Conservation (phyloP, 2,113 vertebrate genomes). For the Sturnus vulgaris region DNA sequence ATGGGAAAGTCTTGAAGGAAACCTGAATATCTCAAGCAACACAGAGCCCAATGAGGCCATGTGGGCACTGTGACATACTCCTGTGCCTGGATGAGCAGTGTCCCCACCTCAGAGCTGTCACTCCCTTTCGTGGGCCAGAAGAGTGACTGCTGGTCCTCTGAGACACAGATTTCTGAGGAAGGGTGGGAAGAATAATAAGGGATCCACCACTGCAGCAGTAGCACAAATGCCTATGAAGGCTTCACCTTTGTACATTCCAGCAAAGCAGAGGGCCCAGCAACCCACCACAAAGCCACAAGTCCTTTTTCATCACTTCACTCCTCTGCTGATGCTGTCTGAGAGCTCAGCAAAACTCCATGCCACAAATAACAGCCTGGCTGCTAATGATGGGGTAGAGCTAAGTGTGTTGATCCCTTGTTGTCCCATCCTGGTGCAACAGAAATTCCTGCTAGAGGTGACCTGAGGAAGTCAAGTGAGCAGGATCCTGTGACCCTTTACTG, state of each 20-base stretch:
- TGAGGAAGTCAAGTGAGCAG: neutral
- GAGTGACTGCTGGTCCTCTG: neutral
- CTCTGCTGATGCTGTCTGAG: neutral
- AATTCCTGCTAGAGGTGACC: neutral
- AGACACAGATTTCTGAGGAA: neutral
- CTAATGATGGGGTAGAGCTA: slow-evolving; percentile 1
- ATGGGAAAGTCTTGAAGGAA: neutral
- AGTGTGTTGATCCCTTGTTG: neutral
- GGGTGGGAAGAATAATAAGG: neutral
- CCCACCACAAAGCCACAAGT: neutral
- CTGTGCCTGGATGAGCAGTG: neutral
- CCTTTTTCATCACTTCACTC: neutral
- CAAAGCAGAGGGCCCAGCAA: neutral
- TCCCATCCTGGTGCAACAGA: neutral
- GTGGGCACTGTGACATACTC: neutral
- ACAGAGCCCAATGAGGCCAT: neutral
- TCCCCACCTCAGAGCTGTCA: neutral
- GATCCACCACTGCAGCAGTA: neutral
- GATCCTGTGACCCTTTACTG: neutral
- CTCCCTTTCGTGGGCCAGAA: neutral
- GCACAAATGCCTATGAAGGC: neutral
- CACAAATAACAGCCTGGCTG: slow-evolving; percentile 15
- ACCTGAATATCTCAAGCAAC: neutral
- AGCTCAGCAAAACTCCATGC: slow-evolving; percentile 10
- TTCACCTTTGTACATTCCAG: neutral